phyloP scores from a whole-genome alignment of 2,113 vertebrate genomes.

The Malurus melanocephalus region DNA sequence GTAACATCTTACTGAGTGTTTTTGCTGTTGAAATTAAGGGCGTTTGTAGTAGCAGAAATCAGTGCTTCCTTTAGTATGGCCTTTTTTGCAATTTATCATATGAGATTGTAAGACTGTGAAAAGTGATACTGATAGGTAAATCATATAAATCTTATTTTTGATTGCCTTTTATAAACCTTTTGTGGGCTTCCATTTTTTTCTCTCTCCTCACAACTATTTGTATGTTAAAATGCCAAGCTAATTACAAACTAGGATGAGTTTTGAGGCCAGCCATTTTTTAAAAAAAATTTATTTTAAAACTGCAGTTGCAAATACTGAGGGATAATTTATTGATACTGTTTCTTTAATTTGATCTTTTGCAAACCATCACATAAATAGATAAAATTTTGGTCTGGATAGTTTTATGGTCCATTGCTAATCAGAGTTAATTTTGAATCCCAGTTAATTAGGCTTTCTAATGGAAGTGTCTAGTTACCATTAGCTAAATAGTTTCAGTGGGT shows the following conservation, averaged over 20 bases:
- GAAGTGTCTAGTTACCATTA: constrained; percentile 20
- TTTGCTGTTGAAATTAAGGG: background rate
- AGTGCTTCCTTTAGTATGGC: background rate
- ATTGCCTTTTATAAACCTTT: background rate
- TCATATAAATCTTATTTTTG: background rate
- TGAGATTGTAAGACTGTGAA: background rate
- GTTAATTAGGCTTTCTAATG: constrained; percentile 32
- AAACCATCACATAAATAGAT: background rate
- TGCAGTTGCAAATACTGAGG: background rate
- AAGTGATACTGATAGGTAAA: background rate
- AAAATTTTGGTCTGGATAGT: background rate
- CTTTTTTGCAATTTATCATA: background rate
- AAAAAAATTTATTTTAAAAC: no score
- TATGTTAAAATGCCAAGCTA: background rate
- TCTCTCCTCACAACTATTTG: background rate
- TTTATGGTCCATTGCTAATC: constrained; percentile 24
- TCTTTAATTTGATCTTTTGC: background rate
- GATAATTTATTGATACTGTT: background rate
- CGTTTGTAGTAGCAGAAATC: background rate
- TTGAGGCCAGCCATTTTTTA: background rate
- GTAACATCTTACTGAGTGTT: background rate
- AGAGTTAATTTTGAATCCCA: constrained; percentile 34
- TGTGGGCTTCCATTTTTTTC: background rate
- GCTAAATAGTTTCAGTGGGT: constrained; percentile 9
- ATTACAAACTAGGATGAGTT: background rate